Evolutionary conservation across 2,113 vertebrate species (phyloP).

Genomic region (Lycocorax pyrrhopterus): DNA sequence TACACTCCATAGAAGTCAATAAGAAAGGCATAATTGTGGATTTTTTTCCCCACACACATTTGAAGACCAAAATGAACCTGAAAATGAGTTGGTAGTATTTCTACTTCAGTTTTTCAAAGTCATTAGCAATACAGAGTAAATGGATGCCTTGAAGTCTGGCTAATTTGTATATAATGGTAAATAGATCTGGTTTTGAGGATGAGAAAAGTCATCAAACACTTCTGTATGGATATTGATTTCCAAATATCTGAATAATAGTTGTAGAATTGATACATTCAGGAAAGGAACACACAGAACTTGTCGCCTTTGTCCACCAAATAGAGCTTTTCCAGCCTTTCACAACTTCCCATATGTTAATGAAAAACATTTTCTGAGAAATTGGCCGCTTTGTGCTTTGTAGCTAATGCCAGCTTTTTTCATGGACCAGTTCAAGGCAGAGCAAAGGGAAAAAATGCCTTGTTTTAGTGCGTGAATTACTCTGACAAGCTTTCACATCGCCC

Average conservation of each 20-base stretch:
- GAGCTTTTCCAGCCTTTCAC: slow-evolving; percentile 67
- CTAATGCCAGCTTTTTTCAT: slow-evolving; percentile 72
- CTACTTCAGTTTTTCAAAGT: neutral
- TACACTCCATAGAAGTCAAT: neutral
- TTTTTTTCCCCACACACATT: neutral
- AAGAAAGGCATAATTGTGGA: neutral
- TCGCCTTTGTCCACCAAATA: slow-evolving; percentile 49
- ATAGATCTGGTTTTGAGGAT: neutral
- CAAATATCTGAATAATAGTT: slow-evolving; percentile 32
- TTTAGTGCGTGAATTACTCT: slow-evolving; percentile 73
- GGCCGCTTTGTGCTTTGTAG: slow-evolving; percentile 60
- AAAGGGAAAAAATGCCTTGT: slow-evolving; percentile 57
- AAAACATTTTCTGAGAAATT: slow-evolving; percentile 75
- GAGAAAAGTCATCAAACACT: neutral
- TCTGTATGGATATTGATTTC: slow-evolving; percentile 10
- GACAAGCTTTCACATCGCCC: slow-evolving; percentile 74
- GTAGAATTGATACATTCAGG: slow-evolving; percentile 23
- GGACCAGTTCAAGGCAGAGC: slow-evolving; percentile 66
- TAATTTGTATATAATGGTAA: neutral
- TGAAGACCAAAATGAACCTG: neutral
- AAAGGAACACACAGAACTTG: slow-evolving; percentile 21
- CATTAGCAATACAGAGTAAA: neutral
- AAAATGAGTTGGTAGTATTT: neutral
- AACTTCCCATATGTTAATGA: slow-evolving; percentile 72
- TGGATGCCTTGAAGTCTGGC: neutral